Base-by-base conservation (phyloP, 1,140 invertebrate species). In the Heliconius hermathena region DNA sequence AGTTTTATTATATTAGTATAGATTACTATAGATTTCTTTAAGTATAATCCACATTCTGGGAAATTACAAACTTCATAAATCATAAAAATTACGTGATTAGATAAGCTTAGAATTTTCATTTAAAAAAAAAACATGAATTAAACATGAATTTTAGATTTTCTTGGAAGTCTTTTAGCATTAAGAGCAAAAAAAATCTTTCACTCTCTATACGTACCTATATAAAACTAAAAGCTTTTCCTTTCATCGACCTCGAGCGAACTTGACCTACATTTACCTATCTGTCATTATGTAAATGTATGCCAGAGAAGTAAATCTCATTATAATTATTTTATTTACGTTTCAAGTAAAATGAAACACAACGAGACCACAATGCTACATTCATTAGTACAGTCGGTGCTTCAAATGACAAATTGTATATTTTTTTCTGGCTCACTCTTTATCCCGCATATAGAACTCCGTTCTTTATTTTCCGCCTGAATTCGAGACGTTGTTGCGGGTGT, bases 181-280 rank as follows among this genome's bases (percentile, higher is more conserved):
- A 54, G 52, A 54, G 52, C 4, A 4, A 20, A 20, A 54, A n/a
- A 54, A 54, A 54, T 54, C 52, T 16, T 20, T 3, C 52, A 54
- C 20, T 20, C 18, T 54, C 54, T 60, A 60, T 60, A 22, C 9
- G 57, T 54, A 36, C 33, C 33, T 36, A 54, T 46, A 46, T 4
- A 46, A 60, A 60, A 11, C 57, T 60, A 60, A 60, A 60, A 60
- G 57, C 57, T 60, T 60, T 60, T 22, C 57, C 57, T 60, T 60
- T 60, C 57, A 9, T 60, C 57, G 57, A 22, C 57, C 22, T 60
- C 57, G 57, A 60, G 22, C 57, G 57, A 60, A 60, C 57, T 60
- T 60, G 57, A 60, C 57, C 57, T 60, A 60, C n/a, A 22, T 60
- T 60, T 26, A 60, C n/a, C 57, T 60, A 60, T 60, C 57, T 60